A percentile compares a stretch with the other conserved stretches of the same genome.
Evolutionary conservation across 1,140 invertebrate genomes (phyloP).

Genomic region (Probaryconus sp.): DNA sequence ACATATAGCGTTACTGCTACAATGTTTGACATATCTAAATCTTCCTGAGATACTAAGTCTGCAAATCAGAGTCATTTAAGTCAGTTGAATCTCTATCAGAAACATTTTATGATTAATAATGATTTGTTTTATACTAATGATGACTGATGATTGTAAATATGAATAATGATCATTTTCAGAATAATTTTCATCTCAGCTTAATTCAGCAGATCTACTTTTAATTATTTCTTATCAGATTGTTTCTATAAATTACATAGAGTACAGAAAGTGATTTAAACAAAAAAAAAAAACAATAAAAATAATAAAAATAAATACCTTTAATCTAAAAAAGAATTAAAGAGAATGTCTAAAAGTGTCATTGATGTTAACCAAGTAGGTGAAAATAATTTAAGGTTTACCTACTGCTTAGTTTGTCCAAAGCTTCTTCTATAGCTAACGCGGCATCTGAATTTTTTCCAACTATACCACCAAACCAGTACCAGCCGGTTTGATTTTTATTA

Average conservation of each 20-base stretch:
- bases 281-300: too few species aligned
- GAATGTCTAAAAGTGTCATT: too few species aligned
- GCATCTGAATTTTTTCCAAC: slow-evolving; percentile 80
- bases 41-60: slow-evolving; percentile 80
- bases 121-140: slow-evolving; percentile 13
- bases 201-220: too few species aligned
- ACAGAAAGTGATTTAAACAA: too few species aligned
- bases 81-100: too few species aligned
- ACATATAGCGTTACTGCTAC: slow-evolving; percentile 91
- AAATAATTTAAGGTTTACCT: slow-evolving; percentile 80
- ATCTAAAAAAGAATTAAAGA: too few species aligned
- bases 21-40: slow-evolving; percentile 83
- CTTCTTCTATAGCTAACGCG: slow-evolving; percentile 81
- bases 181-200: too few species aligned
- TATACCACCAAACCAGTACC: slow-evolving; percentile 89
- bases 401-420: slow-evolving; percentile 88
- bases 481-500: slow-evolving; percentile 84
- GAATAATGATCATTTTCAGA: too few species aligned
- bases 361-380: slow-evolving; percentile 51
- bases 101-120: slow-evolving; percentile 12
- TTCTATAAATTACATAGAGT: too few species aligned
- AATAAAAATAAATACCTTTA: slow-evolving; percentile 2
- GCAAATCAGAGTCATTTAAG: slow-evolving; percentile 38
- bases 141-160: too few species aligned
- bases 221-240: too few species aligned